Conservation (phyloP, 1,140 invertebrate genomes). For the Heliconius eleuchia region DNA sequence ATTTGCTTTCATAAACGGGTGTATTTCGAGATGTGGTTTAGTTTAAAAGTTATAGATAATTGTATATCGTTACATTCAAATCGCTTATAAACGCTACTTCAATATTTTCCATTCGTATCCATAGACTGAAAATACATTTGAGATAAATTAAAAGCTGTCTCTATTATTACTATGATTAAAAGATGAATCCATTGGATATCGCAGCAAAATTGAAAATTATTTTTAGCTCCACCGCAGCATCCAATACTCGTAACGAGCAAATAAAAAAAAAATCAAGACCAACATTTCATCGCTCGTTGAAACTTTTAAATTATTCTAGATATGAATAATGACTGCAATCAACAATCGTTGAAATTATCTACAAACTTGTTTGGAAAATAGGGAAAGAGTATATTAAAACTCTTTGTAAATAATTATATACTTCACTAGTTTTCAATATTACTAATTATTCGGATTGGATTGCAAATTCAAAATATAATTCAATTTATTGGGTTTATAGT, state of each 20-base stretch:
- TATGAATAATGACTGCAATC: neutral
- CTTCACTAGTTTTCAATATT: no score
- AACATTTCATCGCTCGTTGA: conserved; percentile 3
- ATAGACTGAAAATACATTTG: neutral
- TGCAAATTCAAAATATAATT: no score
- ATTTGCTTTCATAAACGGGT: neutral
- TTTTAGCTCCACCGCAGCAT: conserved; percentile 5
- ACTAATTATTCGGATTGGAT: no score
- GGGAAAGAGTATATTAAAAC: no score
- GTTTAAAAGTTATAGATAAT: neutral
- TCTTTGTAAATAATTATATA: no score
- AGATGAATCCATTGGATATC: conserved; percentile 1
- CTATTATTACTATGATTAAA: conserved; percentile 4
- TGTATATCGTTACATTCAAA: neutral
- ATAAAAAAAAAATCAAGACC: conserved; percentile 1
- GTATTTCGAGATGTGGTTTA: neutral
- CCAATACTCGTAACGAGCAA: conserved; percentile 1
- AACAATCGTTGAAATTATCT: neutral
- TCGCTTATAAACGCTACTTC: neutral
- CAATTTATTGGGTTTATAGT: no score
- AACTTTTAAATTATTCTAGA: conserved; percentile 13
- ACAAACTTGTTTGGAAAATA: neutral
- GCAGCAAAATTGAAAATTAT: conserved; percentile 7
- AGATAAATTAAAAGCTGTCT: neutral
- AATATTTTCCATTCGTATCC: neutral